A percentile compares a stretch with the other conserved stretches of the same genome.
Conservation (phyloP, 2,113 vertebrate genomes). For the Carlito syrichta region DNA sequence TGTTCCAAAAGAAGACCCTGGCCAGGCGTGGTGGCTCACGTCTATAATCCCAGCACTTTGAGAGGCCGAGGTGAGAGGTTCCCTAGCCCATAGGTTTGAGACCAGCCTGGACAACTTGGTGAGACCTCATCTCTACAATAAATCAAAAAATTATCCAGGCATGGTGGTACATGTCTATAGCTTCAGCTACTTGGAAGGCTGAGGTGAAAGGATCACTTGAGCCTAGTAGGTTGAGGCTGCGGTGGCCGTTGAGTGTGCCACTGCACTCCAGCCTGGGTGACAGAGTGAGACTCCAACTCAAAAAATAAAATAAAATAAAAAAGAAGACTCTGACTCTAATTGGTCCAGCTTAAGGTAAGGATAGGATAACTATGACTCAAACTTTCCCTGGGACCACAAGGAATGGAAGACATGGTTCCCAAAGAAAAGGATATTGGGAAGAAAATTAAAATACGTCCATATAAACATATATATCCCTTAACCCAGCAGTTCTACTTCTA, state of each 20-base stretch:
- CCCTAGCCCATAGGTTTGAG: no score
- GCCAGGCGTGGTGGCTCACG: not conserved
- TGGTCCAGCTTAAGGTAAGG: not conserved
- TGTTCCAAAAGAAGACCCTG: constrained; percentile 21
- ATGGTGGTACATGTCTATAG: no score
- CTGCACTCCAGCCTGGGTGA: no score
- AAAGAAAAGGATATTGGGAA: not conserved
- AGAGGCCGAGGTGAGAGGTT: not conserved
- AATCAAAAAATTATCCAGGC: no score
- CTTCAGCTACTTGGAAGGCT: no score
- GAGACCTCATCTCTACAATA: no score
- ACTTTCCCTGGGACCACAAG: not conserved
- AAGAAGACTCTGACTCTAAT: not conserved
- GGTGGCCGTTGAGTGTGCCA: no score
- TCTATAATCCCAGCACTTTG: not conserved
- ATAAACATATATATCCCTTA: not conserved
- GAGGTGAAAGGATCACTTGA: no score
- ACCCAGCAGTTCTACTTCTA: not conserved
- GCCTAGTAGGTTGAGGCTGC: no score
- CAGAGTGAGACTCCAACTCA: no score
- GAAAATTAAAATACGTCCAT: constrained; percentile 37
- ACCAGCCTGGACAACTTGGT: no score
- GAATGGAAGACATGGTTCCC: not conserved
- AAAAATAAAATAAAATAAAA: no score
- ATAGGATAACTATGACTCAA: not conserved